These are phyloP conservation scores for Carpatolechia fugitivella DNA, from an alignment of 2,888 invertebrate genomes.

Conservation along the genomic window DNA sequence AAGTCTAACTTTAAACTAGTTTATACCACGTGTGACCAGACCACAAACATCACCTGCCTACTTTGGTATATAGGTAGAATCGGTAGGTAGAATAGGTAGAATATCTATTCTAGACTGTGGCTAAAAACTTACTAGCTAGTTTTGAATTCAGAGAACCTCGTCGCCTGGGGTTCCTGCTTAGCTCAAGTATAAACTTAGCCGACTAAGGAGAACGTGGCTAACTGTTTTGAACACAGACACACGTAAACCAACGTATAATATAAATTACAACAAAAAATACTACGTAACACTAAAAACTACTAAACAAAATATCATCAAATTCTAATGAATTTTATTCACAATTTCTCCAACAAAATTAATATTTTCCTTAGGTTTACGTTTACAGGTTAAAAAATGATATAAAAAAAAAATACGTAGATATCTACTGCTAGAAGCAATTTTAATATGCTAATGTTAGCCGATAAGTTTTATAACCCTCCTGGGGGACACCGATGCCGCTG, in stretches of 20 bases:
- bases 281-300: too few relatives aligned
- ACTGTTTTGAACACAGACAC: not conserved
- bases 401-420: not conserved
- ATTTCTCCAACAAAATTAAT: not conserved
- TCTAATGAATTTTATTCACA: too few relatives aligned
- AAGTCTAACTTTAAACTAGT: too few relatives aligned
- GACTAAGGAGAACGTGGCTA: not conserved
- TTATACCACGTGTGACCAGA: too few relatives aligned
- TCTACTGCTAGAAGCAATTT: slow-evolving; percentile 47
- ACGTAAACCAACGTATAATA: too few relatives aligned
- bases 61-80: too few relatives aligned
- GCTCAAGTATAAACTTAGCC: slow-evolving; percentile 5
- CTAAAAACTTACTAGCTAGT: slow-evolving; percentile 25
- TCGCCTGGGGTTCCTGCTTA: slow-evolving; percentile 12
- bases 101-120: slow-evolving; percentile 21
- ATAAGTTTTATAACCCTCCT: slow-evolving; percentile 37
- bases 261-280: too few relatives aligned
- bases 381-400: not conserved
- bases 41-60: too few relatives aligned
- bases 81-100: too few relatives aligned
- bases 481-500: slow-evolving; percentile 27
- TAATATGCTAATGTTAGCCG: slow-evolving; percentile 55
- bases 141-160: slow-evolving; percentile 18
- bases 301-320: too few relatives aligned
- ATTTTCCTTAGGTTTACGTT: not conserved